Evolutionary conservation across 1,140 invertebrate genomes (phyloP).

Genomic region (Zaprionus lachaisei): DNA sequence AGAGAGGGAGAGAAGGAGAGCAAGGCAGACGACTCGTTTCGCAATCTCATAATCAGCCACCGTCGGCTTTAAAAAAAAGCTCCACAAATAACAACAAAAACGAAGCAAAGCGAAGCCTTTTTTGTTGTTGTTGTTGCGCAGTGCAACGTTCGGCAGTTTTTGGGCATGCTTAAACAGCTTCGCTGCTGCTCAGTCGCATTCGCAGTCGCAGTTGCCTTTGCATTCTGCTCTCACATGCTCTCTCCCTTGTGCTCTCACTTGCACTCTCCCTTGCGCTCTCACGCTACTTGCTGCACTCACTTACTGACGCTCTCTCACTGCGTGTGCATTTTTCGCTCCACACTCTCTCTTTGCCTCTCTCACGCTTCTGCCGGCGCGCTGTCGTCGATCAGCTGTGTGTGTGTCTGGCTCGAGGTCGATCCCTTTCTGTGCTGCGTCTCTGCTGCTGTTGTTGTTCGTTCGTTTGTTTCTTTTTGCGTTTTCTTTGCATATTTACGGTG

Average conservation of each 20-base stretch:
- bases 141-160: constrained; percentile 71
- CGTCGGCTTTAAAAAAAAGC: constrained; percentile 28
- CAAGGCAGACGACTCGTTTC: constrained; percentile 49
- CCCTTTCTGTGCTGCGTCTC: constrained; percentile 32
- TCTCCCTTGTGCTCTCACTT: constrained; percentile 19
- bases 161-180: constrained; percentile 42
- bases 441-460: constrained; percentile 26
- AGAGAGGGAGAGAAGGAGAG: not conserved
- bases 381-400: constrained; percentile 62
- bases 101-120: constrained; percentile 7
- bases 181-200: constrained; percentile 19
- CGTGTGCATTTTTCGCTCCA: constrained; percentile 14
- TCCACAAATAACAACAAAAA: constrained; percentile 23
- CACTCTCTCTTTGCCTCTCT: constrained; percentile 10
- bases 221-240: constrained; percentile 10
- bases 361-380: constrained; percentile 3
- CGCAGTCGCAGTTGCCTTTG: not conserved
- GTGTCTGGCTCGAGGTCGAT: constrained; percentile 45
- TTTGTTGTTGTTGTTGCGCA: constrained; percentile 43
- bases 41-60: constrained; percentile 75
- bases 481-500: constrained; percentile 49
- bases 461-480: constrained; percentile 12
- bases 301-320: not conserved
- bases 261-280: constrained; percentile 2
- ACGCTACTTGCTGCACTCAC: constrained; percentile 8